A percentile compares a stretch with the other conserved stretches of the same genome.
Evolutionary conservation across 1,140 invertebrate species (phyloP).

Genomic region (Caenorhabditis tropicalis): DNA sequence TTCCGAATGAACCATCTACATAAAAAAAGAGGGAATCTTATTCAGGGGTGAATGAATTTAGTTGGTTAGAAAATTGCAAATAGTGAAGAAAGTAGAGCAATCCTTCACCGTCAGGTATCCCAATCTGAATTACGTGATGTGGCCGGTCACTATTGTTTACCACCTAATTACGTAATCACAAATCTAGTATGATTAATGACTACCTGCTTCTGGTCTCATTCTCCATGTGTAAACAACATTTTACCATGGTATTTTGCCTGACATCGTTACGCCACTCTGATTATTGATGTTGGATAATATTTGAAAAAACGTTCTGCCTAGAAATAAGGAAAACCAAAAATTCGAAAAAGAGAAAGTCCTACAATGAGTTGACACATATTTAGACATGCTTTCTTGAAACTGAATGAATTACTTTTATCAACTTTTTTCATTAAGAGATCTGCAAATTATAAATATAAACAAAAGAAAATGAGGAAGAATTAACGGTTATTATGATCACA

Average conservation of each 20-base stretch:
- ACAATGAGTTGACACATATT: too few relatives aligned
- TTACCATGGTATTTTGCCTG: neutral
- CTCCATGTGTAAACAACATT: neutral
- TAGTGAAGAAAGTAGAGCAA: too few relatives aligned
- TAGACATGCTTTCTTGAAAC: too few relatives aligned
- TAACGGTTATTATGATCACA: neutral
- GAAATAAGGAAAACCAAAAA: neutral
- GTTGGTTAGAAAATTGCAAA: too few relatives aligned
- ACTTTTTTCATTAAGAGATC: too few relatives aligned
- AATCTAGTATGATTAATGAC: neutral
- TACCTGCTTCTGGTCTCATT: neutral
- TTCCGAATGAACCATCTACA: too few relatives aligned
- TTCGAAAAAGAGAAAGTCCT: neutral
- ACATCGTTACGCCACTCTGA: neutral
- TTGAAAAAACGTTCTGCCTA: too few relatives aligned
- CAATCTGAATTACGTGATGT: neutral
- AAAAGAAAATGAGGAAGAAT: neutral
- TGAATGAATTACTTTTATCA: too few relatives aligned
- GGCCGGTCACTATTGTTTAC: neutral
- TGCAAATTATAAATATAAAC: neutral
- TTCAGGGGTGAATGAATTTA: too few relatives aligned
- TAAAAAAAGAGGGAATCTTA: too few relatives aligned
- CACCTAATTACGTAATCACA: neutral
- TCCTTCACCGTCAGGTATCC: too few relatives aligned
- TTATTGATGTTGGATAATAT: conserved; percentile 19